Evolutionary conservation across 2,113 vertebrate species (phyloP).

Genomic region (Rhinoptilus africanus): DNA sequence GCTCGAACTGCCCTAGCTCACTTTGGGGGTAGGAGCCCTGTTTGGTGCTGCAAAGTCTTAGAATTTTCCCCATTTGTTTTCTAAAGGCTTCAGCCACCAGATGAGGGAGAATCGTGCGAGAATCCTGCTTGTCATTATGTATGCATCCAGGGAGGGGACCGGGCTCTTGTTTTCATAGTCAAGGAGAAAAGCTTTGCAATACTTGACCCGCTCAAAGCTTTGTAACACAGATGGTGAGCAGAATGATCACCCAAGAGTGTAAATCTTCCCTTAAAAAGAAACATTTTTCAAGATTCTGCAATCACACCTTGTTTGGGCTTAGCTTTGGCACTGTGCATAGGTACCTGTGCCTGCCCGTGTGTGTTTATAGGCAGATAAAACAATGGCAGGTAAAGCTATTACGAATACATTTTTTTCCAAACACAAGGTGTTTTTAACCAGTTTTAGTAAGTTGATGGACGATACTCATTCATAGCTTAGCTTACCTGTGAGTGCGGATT

Average conservation of each 20-base stretch:
- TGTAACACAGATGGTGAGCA: neutral
- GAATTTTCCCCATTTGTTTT: neutral
- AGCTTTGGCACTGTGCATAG: neutral
- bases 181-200: neutral
- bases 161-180: neutral
- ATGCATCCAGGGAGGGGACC: neutral
- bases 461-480: neutral
- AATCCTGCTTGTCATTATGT: neutral
- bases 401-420: neutral
- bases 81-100: neutral
- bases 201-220: neutral
- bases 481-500: neutral
- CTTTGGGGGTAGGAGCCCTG: neutral
- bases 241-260: neutral
- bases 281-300: neutral
- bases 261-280: constrained; percentile 2
- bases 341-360: neutral
- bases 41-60: neutral
- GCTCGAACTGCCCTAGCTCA: neutral
- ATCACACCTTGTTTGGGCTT: neutral
- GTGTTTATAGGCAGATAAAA: neutral
- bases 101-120: neutral
- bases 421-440: neutral
- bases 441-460: neutral
- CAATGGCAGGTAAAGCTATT: neutral